phyloP scores from a whole-genome alignment of 2,113 vertebrate species.

The Stegostoma tigrinum region DNA sequence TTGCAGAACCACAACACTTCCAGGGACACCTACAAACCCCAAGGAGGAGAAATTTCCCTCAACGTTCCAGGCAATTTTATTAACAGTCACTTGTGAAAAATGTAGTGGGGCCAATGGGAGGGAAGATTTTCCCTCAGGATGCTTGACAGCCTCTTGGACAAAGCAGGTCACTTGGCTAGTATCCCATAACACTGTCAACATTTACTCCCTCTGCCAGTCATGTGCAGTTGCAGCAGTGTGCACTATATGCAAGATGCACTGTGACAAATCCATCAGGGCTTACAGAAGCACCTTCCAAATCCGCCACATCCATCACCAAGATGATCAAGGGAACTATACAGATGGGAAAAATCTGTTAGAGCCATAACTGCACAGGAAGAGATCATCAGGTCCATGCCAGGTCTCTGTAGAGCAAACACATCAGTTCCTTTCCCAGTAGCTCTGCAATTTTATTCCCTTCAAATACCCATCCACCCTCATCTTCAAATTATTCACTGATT shows the following conservation, averaged over 20 bases:
- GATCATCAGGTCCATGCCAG: background rate
- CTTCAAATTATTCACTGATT: background rate
- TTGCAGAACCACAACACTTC: background rate
- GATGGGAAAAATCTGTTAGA: background rate
- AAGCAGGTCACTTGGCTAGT: background rate
- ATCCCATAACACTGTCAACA: background rate
- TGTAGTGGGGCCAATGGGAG: background rate
- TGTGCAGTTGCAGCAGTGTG: background rate
- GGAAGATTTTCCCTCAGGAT: background rate
- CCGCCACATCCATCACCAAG: background rate
- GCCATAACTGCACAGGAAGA: background rate
- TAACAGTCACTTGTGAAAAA: background rate
- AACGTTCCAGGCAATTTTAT: background rate
- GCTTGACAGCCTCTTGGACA: no score
- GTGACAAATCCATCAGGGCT: background rate
- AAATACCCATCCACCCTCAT: background rate
- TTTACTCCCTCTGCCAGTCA: background rate
- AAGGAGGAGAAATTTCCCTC: background rate
- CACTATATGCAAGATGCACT: background rate
- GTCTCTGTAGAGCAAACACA: background rate
- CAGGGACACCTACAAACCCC: background rate
- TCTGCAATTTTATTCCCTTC: background rate
- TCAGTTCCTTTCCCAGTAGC: background rate
- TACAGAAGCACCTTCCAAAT: background rate
- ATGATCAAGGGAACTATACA: background rate